phyloP scores from a whole-genome alignment of 2,888 invertebrate species.

The Agrilus biguttatus region DNA sequence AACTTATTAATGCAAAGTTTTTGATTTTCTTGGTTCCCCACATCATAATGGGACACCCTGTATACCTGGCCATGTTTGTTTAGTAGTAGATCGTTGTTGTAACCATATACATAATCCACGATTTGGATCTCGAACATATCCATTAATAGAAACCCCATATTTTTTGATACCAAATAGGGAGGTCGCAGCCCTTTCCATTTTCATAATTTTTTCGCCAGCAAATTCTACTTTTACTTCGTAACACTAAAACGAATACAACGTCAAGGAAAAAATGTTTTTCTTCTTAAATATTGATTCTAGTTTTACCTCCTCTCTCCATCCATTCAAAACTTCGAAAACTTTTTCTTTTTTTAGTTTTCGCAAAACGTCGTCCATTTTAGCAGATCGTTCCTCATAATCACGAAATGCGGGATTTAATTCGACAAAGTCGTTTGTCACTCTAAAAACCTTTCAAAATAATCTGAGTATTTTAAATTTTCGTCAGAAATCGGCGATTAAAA shows the following conservation, averaged over 20 bases:
- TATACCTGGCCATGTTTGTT: slow-evolving; percentile 85
- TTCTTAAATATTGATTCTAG: slow-evolving; percentile 3
- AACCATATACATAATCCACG: slow-evolving; percentile 85
- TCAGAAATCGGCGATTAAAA: slow-evolving; percentile 5
- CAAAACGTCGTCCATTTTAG: slow-evolving; percentile 64
- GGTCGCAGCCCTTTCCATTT: slow-evolving; percentile 86
- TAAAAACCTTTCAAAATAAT: slow-evolving; percentile 43
- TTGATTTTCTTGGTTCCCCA: no score
- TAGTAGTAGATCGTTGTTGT: slow-evolving; percentile 78
- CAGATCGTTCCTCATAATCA: slow-evolving; percentile 70
- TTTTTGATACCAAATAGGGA: slow-evolving; percentile 88
- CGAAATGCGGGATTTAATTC: slow-evolving; percentile 78
- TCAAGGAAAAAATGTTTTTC: neutral
- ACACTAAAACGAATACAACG: slow-evolving; percentile 37
- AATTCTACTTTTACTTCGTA: slow-evolving; percentile 78
- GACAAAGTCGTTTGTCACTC: slow-evolving; percentile 55
- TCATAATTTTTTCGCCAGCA: slow-evolving; percentile 43
- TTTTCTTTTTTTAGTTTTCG: slow-evolving; percentile 60
- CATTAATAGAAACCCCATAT: slow-evolving; percentile 91
- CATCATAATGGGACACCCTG: no score
- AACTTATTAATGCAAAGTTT: no score
- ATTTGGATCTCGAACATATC: slow-evolving; percentile 73
- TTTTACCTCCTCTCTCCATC: slow-evolving; percentile 84
- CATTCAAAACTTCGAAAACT: slow-evolving; percentile 66
- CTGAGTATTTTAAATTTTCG: slow-evolving; percentile 4